Evolutionary conservation across 2,888 invertebrate genomes (phyloP).

Genomic region (Latrodectus hesperus): DNA sequence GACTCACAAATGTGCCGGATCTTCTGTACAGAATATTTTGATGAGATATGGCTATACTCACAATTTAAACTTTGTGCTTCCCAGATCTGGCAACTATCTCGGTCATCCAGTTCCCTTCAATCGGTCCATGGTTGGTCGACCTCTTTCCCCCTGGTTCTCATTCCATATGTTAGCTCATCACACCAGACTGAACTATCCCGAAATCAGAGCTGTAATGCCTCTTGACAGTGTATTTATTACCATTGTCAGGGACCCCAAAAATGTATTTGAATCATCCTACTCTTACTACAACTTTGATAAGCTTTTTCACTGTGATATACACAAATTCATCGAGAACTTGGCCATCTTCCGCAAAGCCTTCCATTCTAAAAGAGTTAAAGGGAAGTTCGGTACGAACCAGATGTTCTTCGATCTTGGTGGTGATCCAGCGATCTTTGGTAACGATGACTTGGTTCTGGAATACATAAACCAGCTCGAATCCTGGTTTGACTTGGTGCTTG

Average conservation of each 20-base stretch:
- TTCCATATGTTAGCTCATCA: conserved; percentile 72
- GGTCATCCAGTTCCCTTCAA: conserved; percentile 72
- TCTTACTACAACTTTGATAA: conserved; percentile 71
- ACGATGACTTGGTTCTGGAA: conserved; percentile 67
- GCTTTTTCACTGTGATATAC: conserved; percentile 33
- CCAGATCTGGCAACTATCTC: conserved; percentile 72
- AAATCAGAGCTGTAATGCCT: conserved; percentile 70
- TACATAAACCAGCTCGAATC: conserved; percentile 72
- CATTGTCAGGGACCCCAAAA: conserved; percentile 71
- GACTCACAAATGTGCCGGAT: conserved; percentile 74
- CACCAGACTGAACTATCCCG: conserved; percentile 69
- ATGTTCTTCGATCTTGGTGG: conserved; percentile 73
- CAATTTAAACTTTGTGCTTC: conserved; percentile 72
- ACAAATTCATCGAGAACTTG: conserved; percentile 38
- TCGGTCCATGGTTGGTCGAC: conserved; percentile 69
- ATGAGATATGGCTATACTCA: conserved; percentile 72
- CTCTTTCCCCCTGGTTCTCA: conserved; percentile 9
- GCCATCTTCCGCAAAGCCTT: conserved; percentile 11
- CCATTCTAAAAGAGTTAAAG: conserved; percentile 16
- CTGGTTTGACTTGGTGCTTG: conserved; percentile 73
- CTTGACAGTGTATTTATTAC: conserved; percentile 70
- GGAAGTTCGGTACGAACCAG: conserved; percentile 73
- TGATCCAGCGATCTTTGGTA: conserved; percentile 69
- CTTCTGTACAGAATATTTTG: conserved; percentile 73
- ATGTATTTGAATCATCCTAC: conserved; percentile 71